phyloP scores from a whole-genome alignment of 2,113 vertebrate genomes.

The Tichodroma muraria region DNA sequence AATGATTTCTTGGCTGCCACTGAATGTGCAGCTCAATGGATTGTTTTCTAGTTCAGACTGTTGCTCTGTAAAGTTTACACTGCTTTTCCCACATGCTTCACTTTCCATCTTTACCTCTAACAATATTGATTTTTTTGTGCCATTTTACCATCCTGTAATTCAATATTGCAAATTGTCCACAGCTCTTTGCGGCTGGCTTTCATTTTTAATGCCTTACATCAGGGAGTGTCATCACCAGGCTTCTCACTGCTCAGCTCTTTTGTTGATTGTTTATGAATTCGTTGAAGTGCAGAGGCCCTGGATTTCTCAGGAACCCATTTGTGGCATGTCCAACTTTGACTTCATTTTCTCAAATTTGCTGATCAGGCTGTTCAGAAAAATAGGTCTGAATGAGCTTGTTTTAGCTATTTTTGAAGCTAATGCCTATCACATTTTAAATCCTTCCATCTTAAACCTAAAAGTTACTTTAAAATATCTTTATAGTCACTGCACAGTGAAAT shows the following conservation, averaged over 20 bases:
- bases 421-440: not conserved
- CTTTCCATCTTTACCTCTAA: not conserved
- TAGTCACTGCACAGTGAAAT: not conserved
- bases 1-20: not conserved
- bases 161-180: not conserved
- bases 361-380: not conserved
- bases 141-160: not conserved
- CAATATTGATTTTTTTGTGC: not conserved
- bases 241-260: not conserved
- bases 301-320: not conserved
- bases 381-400: not conserved
- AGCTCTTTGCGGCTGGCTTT: not conserved
- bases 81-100: not conserved
- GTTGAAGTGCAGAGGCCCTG: not conserved
- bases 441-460: not conserved
- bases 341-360: not conserved
- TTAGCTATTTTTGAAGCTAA: not conserved
- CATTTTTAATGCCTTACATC: not conserved
- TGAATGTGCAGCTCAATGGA: not conserved
- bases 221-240: not conserved
- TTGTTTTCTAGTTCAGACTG: not conserved
- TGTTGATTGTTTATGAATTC: not conserved
- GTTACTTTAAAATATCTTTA: not conserved
- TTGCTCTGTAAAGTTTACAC: not conserved
- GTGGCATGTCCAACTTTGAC: not conserved